Conservation (phyloP, 2,113 vertebrate genomes). For the Connochaetes taurinus region DNA sequence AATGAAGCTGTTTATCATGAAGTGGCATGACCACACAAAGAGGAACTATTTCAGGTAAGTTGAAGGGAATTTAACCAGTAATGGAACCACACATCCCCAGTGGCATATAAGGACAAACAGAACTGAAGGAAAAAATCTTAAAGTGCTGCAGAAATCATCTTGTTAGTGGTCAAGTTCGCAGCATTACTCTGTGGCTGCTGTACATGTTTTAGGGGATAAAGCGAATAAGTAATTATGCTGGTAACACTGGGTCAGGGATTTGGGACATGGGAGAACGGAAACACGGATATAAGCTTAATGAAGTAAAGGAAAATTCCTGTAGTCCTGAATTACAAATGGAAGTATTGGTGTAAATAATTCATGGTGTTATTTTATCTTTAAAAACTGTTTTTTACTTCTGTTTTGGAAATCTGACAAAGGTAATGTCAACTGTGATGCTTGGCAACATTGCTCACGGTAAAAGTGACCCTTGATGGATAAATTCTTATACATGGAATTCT, state of each 20-base stretch:
- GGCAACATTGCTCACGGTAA: background rate
- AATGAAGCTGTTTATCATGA: background rate
- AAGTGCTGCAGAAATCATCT: background rate
- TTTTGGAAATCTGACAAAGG: background rate
- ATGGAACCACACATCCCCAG: background rate
- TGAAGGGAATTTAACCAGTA: background rate
- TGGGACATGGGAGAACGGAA: background rate
- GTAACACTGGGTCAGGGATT: background rate
- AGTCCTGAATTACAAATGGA: conserved; percentile 35
- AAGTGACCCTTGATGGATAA: background rate
- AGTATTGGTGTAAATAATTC: background rate
- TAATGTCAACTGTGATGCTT: background rate
- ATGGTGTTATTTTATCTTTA: background rate
- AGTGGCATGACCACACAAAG: background rate
- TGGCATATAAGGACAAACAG: background rate
- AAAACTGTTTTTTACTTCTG: background rate
- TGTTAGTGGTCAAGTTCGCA: background rate
- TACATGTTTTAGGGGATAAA: background rate
- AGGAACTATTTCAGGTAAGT: background rate
- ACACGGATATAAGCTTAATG: background rate
- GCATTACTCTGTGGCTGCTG: background rate
- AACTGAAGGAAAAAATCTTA: background rate
- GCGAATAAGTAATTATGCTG: background rate
- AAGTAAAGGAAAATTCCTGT: conserved; percentile 13
- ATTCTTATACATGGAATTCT: background rate